These are phyloP conservation scores for Balaeniceps rex DNA, from an alignment of 2,113 vertebrate genomes.

Conservation along the genomic window DNA sequence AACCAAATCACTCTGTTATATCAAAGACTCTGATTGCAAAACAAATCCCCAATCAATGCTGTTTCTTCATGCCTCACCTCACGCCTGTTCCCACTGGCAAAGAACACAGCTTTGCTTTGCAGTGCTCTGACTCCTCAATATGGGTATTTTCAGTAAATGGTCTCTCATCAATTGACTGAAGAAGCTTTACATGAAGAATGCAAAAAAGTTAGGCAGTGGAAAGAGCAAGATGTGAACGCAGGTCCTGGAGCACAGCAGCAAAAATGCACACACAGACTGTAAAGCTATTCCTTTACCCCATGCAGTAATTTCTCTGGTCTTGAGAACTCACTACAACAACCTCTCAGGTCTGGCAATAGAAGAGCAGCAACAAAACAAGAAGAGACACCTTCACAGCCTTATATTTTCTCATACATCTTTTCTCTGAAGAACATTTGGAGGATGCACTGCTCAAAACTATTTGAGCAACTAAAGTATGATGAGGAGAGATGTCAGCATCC, in stretches of 20 bases:
- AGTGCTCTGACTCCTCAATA: background rate
- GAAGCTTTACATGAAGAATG: background rate
- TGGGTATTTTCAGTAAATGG: background rate
- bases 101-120: background rate
- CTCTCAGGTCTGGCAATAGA: background rate
- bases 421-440: background rate
- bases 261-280: background rate
- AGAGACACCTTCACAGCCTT: background rate
- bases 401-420: background rate
- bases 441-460: background rate
- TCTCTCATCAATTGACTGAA: background rate
- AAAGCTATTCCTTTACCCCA: background rate
- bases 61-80: background rate
- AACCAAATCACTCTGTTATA: background rate
- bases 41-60: background rate
- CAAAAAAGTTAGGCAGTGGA: background rate
- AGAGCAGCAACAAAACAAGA: background rate
- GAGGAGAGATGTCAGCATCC: background rate
- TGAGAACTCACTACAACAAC: background rate
- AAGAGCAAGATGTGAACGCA: background rate
- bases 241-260: background rate
- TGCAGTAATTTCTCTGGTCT: background rate
- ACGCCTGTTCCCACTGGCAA: background rate
- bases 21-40: background rate
- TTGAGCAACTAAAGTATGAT: background rate